These are phyloP conservation scores for Penaeus indicus DNA, from an alignment of 1,140 invertebrate species.

Conservation along the genomic window DNA sequence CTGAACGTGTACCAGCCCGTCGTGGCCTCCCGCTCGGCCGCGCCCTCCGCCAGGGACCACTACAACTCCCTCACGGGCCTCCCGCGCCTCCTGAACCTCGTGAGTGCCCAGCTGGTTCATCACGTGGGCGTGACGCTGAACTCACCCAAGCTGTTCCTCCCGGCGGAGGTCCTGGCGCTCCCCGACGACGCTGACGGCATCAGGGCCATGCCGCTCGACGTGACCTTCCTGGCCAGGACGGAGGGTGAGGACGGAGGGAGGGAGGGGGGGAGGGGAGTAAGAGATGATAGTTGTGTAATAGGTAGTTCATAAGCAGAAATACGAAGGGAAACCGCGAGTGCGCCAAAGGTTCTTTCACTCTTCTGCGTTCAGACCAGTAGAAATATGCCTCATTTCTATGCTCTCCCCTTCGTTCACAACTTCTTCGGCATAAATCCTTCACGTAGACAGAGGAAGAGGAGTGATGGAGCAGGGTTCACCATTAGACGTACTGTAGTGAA, in stretches of 20 bases:
- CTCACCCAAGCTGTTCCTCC: slow-evolving; percentile 23
- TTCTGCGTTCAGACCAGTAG: no score
- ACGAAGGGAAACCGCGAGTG: no score
- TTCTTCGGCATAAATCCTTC: no score
- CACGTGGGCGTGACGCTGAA: slow-evolving; percentile 36
- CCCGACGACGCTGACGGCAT: slow-evolving; percentile 13
- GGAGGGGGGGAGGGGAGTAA: slow-evolving; percentile 24
- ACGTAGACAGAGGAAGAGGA: no score
- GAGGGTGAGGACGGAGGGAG: slow-evolving; percentile 49
- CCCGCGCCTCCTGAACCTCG: slow-evolving; percentile 41
- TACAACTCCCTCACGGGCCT: slow-evolving; percentile 44
- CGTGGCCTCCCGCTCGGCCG: neutral
- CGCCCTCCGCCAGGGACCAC: slow-evolving; percentile 4
- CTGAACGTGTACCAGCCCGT: slow-evolving; percentile 56
- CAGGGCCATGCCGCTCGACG: slow-evolving; percentile 16
- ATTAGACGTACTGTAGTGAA: no score
- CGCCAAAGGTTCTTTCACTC: no score
- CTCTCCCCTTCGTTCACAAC: no score
- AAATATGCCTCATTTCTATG: no score
- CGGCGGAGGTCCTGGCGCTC: slow-evolving; percentile 32
- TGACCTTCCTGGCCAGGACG: slow-evolving; percentile 42
- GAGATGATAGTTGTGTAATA: no score
- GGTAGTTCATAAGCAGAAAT: no score
- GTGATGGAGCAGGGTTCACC: no score
- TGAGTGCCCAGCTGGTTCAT: slow-evolving; percentile 50